Evolutionary conservation across 2,797 vertebrate species (phyloP).

Genomic region (Benthosema pterotum): DNA sequence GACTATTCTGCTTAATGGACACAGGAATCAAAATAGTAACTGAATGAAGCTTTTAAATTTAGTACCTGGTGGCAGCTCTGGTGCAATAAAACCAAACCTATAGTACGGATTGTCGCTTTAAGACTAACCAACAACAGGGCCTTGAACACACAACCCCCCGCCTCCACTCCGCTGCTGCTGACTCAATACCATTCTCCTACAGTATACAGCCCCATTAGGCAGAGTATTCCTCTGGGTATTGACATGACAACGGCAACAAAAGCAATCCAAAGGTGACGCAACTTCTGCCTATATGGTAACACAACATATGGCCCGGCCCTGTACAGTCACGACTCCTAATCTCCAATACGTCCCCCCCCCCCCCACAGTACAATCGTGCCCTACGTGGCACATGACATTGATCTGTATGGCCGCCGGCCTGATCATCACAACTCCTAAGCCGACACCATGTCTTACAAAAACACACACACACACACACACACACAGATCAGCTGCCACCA

Average conservation of each 20-base stretch:
- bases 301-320: neutral
- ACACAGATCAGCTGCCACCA: constrained; percentile 24
- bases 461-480: constrained; percentile 10
- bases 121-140: too few species aligned
- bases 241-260: constrained; percentile 22
- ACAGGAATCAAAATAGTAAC: too few species aligned
- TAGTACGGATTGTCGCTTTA: neutral
- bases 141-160: too few species aligned
- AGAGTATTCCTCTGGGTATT: constrained; percentile 37
- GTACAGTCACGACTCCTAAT: neutral
- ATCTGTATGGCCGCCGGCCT: neutral
- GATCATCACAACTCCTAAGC: constrained; percentile 1
- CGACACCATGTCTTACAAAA: constrained; percentile 14
- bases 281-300: neutral
- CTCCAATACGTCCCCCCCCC: neutral
- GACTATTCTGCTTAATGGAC: too few species aligned
- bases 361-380: neutral
- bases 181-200: constrained; percentile 5
- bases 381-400: neutral
- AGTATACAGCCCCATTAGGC: constrained; percentile 44
- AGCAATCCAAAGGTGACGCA: constrained; percentile 31
- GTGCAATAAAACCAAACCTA: neutral
- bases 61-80: too few species aligned
- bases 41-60: too few species aligned
- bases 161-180: too few species aligned